Evolutionary conservation across 2,797 vertebrate species (phyloP).

Genomic region (Liparis tanakae): DNA sequence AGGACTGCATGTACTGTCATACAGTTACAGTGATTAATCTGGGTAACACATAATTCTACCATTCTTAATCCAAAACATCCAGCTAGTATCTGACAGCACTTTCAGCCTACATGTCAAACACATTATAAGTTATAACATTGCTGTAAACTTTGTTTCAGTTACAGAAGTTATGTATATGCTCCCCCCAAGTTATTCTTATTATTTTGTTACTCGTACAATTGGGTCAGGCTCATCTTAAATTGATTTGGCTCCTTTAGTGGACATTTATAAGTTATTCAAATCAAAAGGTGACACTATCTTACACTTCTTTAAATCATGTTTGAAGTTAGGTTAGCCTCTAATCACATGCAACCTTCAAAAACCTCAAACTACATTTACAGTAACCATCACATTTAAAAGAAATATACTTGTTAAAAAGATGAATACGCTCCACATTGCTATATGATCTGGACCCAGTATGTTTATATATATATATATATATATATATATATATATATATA

Average conservation of each 20-base stretch:
- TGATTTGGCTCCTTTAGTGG: neutral
- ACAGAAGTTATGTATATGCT: neutral
- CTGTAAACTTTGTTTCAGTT: conserved; percentile 8
- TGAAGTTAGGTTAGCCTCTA: neutral
- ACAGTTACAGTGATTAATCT: neutral
- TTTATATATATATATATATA: neutral
- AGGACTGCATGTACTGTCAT: neutral
- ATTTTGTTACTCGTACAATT: neutral
- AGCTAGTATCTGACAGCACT: conserved; percentile 5
- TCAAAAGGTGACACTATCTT: neutral
- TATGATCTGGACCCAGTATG: neutral
- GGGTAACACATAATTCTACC: neutral
- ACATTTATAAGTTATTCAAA: neutral
- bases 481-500: neutral
- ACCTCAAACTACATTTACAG: neutral
- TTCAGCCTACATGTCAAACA: conserved; percentile 15
- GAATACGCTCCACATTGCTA: neutral
- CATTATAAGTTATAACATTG: neutral
- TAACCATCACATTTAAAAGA: neutral
- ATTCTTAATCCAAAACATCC: conserved; percentile 2
- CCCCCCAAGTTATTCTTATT: neutral
- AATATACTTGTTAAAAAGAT: neutral
- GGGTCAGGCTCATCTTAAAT: neutral
- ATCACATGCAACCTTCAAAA: neutral
- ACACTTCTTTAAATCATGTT: neutral